Conservation (phyloP, 2,113 vertebrate species). For the Paracanthobrama guichenoti region DNA sequence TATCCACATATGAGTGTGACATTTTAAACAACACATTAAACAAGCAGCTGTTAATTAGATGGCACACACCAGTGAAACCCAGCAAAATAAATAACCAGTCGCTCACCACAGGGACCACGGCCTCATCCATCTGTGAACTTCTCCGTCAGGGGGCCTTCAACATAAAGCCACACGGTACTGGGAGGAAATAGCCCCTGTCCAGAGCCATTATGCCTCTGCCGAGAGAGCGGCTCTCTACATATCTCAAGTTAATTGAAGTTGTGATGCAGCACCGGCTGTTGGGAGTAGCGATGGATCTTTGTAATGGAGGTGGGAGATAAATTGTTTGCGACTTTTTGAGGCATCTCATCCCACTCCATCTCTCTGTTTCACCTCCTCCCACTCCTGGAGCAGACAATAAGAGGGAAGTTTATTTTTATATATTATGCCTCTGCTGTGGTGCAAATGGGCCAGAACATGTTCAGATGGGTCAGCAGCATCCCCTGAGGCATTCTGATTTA, state of each 20-base stretch:
- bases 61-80: not conserved
- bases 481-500: constrained; percentile 53
- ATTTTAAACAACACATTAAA: not conserved
- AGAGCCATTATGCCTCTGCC: constrained; percentile 39
- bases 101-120: not conserved
- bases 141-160: not conserved
- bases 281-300: constrained; percentile 22
- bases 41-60: not conserved
- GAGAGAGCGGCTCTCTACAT: constrained; percentile 46
- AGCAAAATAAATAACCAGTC: not conserved
- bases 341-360: constrained; percentile 15
- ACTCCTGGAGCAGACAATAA: constrained; percentile 16
- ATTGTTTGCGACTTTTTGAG: constrained; percentile 43
- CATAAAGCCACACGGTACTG: not conserved
- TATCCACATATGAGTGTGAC: not conserved
- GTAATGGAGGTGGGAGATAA: constrained; percentile 44
- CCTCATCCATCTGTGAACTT: not conserved
- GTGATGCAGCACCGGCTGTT: constrained; percentile 46
- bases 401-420: constrained; percentile 41
- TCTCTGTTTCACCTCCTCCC: constrained; percentile 8
- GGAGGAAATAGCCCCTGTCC: constrained; percentile 41
- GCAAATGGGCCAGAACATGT: constrained; percentile 57
- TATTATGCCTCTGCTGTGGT: constrained; percentile 44
- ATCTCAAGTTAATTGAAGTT: constrained; percentile 53
- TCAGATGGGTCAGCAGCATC: constrained; percentile 47